phyloP scores from a whole-genome alignment of 1,140 invertebrate species.

The Contarinia nasturtii region DNA sequence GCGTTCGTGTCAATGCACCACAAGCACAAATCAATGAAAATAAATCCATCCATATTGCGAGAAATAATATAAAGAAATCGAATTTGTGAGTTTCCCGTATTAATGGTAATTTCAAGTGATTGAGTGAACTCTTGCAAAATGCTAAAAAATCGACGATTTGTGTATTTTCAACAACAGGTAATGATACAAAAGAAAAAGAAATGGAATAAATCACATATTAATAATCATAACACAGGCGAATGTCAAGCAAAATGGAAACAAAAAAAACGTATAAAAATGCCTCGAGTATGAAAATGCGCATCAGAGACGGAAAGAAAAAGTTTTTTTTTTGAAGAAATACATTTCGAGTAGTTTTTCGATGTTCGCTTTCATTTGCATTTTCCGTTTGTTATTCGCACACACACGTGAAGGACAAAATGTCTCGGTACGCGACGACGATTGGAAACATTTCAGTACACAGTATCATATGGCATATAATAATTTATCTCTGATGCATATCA shows the following conservation, averaged over 20 bases:
- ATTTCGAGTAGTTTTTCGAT: too few species aligned
- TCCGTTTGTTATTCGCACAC: too few species aligned
- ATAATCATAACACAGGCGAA: background rate
- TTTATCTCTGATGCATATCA: too few species aligned
- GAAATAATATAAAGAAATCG: constrained; percentile 26
- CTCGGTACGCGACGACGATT: too few species aligned
- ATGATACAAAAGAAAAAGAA: background rate
- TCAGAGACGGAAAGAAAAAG: too few species aligned
- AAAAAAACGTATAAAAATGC: background rate
- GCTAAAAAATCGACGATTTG: constrained; percentile 6
- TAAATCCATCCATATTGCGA: constrained; percentile 38
- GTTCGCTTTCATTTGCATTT: too few species aligned
- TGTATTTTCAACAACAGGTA: background rate
- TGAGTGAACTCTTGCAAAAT: constrained; percentile 16
- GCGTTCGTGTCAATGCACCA: constrained; percentile 36
- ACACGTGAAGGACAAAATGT: too few species aligned
- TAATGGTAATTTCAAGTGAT: constrained; percentile 20
- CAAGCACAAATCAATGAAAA: constrained; percentile 38
- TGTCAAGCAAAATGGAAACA: background rate
- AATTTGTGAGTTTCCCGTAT: constrained; percentile 22
- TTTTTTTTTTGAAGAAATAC: too few species aligned
- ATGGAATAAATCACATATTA: background rate
- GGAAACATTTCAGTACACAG: too few species aligned
- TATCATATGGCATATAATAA: too few species aligned
- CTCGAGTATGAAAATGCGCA: too few species aligned